These are phyloP conservation scores for Petrocephalus schoutedeni DNA, from an alignment of 2,797 vertebrate genomes.

Conservation along the genomic window DNA sequence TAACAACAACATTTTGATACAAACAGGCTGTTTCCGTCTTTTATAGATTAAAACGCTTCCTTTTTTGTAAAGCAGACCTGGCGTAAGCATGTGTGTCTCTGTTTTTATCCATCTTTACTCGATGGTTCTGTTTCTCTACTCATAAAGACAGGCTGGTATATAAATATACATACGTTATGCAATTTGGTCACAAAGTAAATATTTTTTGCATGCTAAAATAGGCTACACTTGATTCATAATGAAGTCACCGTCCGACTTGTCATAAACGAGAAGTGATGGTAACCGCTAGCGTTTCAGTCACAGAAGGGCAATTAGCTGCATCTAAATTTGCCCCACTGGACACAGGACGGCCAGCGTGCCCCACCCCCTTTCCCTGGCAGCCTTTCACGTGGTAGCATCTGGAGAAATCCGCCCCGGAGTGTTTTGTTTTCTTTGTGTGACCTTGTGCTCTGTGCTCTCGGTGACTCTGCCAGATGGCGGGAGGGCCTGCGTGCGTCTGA, in stretches of 20 bases:
- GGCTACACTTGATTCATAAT: not conserved
- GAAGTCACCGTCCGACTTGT: constrained; percentile 21
- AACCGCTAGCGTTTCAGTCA: constrained; percentile 12
- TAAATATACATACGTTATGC: not conserved
- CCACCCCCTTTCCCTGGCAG: constrained; percentile 21
- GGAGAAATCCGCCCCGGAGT: not conserved
- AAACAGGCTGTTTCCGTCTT: not conserved
- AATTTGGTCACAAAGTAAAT: not conserved
- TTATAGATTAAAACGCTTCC: not conserved
- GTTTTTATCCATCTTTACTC: not conserved
- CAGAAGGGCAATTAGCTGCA: constrained; percentile 21
- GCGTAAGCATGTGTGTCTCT: not conserved
- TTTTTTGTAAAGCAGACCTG: not conserved
- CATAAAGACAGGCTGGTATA: not conserved
- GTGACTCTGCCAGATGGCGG: not conserved
- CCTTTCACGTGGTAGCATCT: constrained; percentile 10
- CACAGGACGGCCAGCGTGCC: not conserved
- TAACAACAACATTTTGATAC: not conserved
- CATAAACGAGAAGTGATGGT: constrained; percentile 14
- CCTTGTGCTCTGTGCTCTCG: constrained; percentile 6
- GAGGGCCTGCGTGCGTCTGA: not conserved
- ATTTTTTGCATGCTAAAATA: constrained; percentile 2
- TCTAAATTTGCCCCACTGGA: constrained; percentile 25
- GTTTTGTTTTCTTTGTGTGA: constrained; percentile 14
- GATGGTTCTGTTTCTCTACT: not conserved